These are phyloP conservation scores for Artibeus lituratus DNA, from an alignment of 2,797 vertebrate genomes.

Conservation along the genomic window DNA sequence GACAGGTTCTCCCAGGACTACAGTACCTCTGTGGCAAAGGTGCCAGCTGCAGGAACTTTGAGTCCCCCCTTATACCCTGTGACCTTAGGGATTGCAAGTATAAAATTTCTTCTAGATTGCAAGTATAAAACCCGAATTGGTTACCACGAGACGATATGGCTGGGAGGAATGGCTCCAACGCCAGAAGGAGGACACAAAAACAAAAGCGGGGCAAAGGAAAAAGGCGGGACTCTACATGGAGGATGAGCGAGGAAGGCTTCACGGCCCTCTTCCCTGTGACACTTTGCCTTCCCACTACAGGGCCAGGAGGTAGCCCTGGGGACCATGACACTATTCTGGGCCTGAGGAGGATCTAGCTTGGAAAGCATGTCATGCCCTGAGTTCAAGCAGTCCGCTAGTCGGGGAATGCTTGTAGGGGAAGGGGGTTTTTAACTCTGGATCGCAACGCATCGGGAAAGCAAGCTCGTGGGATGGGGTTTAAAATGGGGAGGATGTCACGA, in stretches of 20 bases:
- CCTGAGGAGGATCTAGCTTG: not conserved
- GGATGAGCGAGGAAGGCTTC: not conserved
- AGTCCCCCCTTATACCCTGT: not conserved
- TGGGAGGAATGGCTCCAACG: not conserved
- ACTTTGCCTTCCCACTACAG: not conserved
- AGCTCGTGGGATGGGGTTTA: not conserved
- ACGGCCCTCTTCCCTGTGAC: not conserved
- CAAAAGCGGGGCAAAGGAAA: not conserved
- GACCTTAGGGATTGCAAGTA: not conserved
- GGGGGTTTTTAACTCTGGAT: not conserved
- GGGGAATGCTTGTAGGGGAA: not conserved
- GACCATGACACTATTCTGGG: not conserved
- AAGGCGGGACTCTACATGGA: not conserved
- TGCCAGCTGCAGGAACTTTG: not conserved
- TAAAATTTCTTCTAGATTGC: not conserved
- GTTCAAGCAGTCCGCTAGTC: not conserved
- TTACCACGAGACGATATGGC: not conserved
- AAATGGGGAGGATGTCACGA: not conserved
- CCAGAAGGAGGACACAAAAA: not conserved
- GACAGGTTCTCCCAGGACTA: not conserved
- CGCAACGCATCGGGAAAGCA: not conserved
- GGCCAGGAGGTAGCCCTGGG: too few species aligned
- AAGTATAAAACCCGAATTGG: too few species aligned
- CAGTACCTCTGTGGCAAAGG: not conserved
- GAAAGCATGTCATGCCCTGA: not conserved